A percentile compares a stretch with the other conserved stretches of the same genome.
These are phyloP conservation scores for Trididemnum miniatum DNA, from an alignment of 23 tunicate genomes.

Conservation along the genomic window DNA sequence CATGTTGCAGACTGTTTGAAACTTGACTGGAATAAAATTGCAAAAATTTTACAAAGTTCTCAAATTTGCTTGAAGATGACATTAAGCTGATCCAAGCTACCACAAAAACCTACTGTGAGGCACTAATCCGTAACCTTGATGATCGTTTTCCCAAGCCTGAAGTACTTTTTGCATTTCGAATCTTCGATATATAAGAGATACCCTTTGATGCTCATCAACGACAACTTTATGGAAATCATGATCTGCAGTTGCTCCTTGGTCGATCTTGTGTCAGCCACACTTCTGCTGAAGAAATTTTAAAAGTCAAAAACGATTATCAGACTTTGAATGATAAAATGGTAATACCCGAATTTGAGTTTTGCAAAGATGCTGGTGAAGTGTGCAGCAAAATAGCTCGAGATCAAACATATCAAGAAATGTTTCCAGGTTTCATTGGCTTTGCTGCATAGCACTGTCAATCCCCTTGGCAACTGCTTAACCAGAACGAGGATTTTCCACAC, in stretches of 20 bases:
- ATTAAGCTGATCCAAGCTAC: neutral
- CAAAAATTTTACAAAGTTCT: too few species aligned
- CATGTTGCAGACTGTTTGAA: neutral
- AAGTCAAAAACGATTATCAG: slow-evolving; percentile 39
- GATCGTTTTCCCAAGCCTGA: neutral
- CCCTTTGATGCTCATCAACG: slow-evolving; percentile 7
- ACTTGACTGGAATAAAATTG: neutral
- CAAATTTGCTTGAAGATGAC: neutral
- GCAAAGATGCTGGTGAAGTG: slow-evolving; percentile 43
- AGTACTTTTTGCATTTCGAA: neutral
- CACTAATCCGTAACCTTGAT: neutral
- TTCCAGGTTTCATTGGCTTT: slow-evolving; percentile 49
- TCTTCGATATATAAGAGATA: neutral
- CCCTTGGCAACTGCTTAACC: slow-evolving; percentile 32
- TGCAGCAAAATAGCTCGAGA: slow-evolving; percentile 53
- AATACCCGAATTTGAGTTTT: slow-evolving; percentile 42
- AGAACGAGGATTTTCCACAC: slow-evolving; percentile 44
- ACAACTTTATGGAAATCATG: slow-evolving; percentile 32
- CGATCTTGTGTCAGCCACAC: slow-evolving; percentile 27
- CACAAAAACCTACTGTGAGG: neutral
- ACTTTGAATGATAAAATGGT: slow-evolving; percentile 35
- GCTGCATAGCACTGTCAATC: slow-evolving; percentile 49
- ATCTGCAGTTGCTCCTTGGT: slow-evolving; percentile 37
- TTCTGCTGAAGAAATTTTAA: slow-evolving; percentile 27
- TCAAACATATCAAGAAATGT: slow-evolving; percentile 31